Base-by-base conservation (phyloP, 1,140 invertebrate species). In the silkworm (Bombyx mori) region DNA sequence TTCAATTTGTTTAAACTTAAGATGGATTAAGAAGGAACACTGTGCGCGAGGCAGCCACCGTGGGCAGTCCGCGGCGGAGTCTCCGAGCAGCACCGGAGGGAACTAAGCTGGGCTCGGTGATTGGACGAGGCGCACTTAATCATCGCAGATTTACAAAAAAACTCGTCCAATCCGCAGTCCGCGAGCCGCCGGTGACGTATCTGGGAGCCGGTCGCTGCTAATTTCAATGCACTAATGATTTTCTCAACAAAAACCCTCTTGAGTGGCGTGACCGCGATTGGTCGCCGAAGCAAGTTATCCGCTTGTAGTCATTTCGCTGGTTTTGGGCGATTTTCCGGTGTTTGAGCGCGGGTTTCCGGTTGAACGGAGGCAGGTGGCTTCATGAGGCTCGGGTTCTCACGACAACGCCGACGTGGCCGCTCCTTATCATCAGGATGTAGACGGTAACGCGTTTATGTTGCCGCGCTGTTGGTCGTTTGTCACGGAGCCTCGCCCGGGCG, bases 241-340 rank as follows among this genome's bases (percentile, higher is more conserved):
- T 69, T 60, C 54, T 53, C 48, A 63, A 63, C 60, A 63, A 71
- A 73, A 77, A 73, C 70, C 63, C 60, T 26, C 12, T 26, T 57
- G 45, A 62, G 60, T 59, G 75, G 62, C 73, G 73, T 77, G 68
- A 80, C 75, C 75, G 71, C 69, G 65, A 79, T 79, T 75, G 69
- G 68, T 74, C 59, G 69, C 65, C 53, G 58, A 72, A 66, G 75
- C 69, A 47, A 42, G 43, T 70, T 75, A 79, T 80, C 79, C 70
- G 74, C 80, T 82, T 77, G 68, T 68, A 75, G 69, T 67, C 76
- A 82, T 82, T 80, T 84, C 66, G 71, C 71, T 67, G 79, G 80
- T 81, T 84, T 84, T 84, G 79, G 69, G 71, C 63, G 77, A 84
- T 86, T 86, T 84, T 81, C 79, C 80, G 80, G 62, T 79, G 69